Base-by-base conservation (phyloP, 2,797 vertebrate genomes). In the Cryptoprocta ferox region DNA sequence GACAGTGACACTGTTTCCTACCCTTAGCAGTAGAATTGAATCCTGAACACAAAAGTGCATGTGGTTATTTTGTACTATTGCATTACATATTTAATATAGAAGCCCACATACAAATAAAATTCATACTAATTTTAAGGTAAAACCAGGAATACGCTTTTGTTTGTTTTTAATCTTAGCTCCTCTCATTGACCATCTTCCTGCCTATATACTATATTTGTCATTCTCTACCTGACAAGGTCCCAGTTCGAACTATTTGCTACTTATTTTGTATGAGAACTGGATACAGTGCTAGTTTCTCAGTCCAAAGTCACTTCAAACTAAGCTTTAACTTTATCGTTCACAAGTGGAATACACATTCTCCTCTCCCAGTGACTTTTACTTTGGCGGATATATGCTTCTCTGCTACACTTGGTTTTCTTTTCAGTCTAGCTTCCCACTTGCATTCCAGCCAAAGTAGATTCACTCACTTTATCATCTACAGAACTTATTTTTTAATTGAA, bases 51-150 rank as follows among this genome's bases (percentile, higher is more conserved):
- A 82, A 90, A 94, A 37, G 12, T 85, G 37, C 18, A 35, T 9
- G 12, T 21, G 32, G 66, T 30, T 11, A 65, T 65, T 98, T 89
- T 97, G 66, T 90, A 90, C 30, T 94, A 92, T 92, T 96, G 50
- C 48, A 92, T 96, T 97, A 92, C 90, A 65, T 3, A 86, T 59
- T 76, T 68, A 75, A 65, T 82, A 39, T 65, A 97, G 50, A 68
- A 63, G 94, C 24, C 1, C 15, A 1, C 19, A 63, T 39, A 96
- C 79, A 95, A 97, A 80, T 39, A 86, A 85, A 93, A 98, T 95
- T 84, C 66, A 73, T 59, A 90, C 50, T 0, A 3, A 30, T 66
- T 71, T 92, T 35, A 90, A 26, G 21, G 61, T 68, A 71, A 97
- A 91, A 88, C 21, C 53, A 95, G 45, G 59, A 86, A 39, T 75